Conservation (phyloP, 2,797 vertebrate genomes). For the Psittacula echo region DNA sequence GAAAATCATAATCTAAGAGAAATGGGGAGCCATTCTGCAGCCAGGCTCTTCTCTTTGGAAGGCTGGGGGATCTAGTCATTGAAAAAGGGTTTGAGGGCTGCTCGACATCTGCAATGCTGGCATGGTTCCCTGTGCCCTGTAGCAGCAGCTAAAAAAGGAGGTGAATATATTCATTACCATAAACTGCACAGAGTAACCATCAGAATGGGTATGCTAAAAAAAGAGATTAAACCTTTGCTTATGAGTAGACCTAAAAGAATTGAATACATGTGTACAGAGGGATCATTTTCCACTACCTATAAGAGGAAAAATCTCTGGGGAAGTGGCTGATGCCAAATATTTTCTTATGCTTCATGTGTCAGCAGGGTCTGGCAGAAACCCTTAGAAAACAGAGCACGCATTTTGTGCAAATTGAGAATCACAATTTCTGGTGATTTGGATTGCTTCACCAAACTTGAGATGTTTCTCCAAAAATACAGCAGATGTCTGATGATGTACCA, state of each 20-base stretch:
- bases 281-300: conserved; percentile 71
- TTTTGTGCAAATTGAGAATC: conserved; percentile 56
- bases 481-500: conserved; percentile 55
- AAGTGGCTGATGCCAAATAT: conserved; percentile 64
- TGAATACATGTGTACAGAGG: conserved; percentile 59
- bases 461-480: conserved; percentile 37
- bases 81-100: conserved; percentile 3
- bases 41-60: not conserved
- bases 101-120: not conserved
- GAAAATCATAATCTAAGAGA: not conserved
- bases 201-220: conserved; percentile 60
- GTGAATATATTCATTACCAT: conserved; percentile 49
- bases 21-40: not conserved
- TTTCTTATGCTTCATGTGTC: conserved; percentile 60
- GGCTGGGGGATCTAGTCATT: not conserved
- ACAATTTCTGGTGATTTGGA: conserved; percentile 44
- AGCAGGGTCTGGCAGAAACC: conserved; percentile 57
- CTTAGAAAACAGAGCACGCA: conserved; percentile 27
- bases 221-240: conserved; percentile 55
- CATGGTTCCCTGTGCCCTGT: conserved; percentile 11
- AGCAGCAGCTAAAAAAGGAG: conserved; percentile 60
- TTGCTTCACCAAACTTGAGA: conserved; percentile 38
- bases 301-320: conserved; percentile 64
- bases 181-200: conserved; percentile 44
- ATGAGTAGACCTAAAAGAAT: conserved; percentile 60